Percentiles rank a stretch among this genome's conserved stretches.
Evolutionary conservation across 2,888 invertebrate genomes (phyloP).

Genomic region (Pandemis heparana): DNA sequence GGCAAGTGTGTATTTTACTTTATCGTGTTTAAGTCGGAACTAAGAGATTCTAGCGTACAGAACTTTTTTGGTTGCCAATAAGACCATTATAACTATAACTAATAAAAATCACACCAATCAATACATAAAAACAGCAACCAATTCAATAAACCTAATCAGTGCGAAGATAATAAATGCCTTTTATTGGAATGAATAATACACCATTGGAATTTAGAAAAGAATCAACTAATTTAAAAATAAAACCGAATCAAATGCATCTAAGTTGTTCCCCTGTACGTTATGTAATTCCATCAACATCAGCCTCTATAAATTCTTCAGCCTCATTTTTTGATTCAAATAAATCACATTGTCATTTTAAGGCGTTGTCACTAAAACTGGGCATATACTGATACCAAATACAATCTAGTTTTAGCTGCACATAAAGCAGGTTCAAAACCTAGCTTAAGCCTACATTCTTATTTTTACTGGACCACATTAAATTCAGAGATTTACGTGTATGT

Average conservation of each 20-base stretch:
- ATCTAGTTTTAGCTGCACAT: not conserved
- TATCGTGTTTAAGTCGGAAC: not conserved
- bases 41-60: not conserved
- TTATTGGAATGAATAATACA: slow-evolving; percentile 36
- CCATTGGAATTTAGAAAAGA: slow-evolving; percentile 18
- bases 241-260: slow-evolving; percentile 29
- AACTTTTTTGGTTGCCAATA: slow-evolving; percentile 18
- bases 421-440: slow-evolving; percentile 24
- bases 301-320: slow-evolving; percentile 37
- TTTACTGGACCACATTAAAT: not conserved
- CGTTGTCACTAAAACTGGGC: slow-evolving; percentile 33
- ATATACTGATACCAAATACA: slow-evolving; percentile 23
- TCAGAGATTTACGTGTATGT: not conserved
- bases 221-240: slow-evolving; percentile 8
- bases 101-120: slow-evolving; percentile 24
- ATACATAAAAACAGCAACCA: slow-evolving; percentile 30
- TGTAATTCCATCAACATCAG: slow-evolving; percentile 31
- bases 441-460: not conserved
- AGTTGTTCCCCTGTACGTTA: slow-evolving; percentile 29
- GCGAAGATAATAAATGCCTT: slow-evolving; percentile 42
- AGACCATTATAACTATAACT: slow-evolving; percentile 1
- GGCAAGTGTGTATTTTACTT: too few relatives aligned
- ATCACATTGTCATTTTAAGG: slow-evolving; percentile 41
- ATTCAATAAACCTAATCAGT: slow-evolving; percentile 40
- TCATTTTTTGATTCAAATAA: slow-evolving; percentile 27